Evolutionary conservation across 2,113 vertebrate species (phyloP).

Genomic region (Pedionomus torquatus): DNA sequence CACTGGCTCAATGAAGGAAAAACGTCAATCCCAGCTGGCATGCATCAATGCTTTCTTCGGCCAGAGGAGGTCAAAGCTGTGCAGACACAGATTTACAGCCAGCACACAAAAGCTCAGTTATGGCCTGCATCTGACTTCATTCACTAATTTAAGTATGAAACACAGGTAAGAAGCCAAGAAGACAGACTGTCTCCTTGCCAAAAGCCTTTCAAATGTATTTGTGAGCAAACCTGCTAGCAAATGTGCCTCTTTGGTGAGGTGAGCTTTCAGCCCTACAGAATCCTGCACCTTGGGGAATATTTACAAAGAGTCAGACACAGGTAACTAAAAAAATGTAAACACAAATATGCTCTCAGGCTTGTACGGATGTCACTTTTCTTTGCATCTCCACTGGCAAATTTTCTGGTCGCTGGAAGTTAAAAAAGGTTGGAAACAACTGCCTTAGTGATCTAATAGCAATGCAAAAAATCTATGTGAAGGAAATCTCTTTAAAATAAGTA

Average conservation of each 20-base stretch:
- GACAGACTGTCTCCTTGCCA: neutral
- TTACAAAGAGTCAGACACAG: neutral
- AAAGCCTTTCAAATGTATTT: neutral
- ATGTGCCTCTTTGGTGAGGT: neutral
- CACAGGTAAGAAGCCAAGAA: neutral
- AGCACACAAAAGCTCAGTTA: neutral
- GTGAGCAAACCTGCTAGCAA: neutral
- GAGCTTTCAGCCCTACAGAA: neutral
- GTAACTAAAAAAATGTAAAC: neutral
- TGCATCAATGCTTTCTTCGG: neutral
- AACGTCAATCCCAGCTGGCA: neutral
- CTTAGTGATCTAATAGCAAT: neutral
- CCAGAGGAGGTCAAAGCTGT: neutral
- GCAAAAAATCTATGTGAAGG: neutral
- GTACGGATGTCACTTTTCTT: neutral
- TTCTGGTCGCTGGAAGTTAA: neutral
- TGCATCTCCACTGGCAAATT: neutral
- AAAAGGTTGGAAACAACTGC: neutral
- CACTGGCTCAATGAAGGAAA: neutral
- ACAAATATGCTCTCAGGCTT: neutral
- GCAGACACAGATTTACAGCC: neutral
- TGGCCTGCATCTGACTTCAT: neutral
- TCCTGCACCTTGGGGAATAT: neutral
- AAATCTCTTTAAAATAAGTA: neutral
- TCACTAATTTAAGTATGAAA: neutral